Evolutionary conservation across 2,888 invertebrate species (phyloP).

Genomic region (Heterodera filipjevi): DNA sequence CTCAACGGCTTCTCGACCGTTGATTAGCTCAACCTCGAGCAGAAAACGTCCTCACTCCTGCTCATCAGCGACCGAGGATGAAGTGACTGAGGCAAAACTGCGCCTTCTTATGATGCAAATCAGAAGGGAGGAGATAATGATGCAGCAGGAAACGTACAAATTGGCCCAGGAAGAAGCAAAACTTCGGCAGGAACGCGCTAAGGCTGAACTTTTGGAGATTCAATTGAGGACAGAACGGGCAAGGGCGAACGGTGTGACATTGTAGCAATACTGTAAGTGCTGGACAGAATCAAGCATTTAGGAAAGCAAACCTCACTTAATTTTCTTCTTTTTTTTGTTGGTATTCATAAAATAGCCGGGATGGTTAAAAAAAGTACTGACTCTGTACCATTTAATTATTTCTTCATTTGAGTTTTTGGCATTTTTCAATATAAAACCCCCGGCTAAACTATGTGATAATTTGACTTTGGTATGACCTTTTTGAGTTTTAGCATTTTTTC

Average conservation of each 20-base stretch:
- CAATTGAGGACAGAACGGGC: constrained; percentile 19
- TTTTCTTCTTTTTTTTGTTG: no score
- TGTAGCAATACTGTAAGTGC: not conserved
- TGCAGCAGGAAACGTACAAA: constrained; percentile 29
- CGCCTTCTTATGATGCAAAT: constrained; percentile 28
- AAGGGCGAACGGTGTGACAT: not conserved
- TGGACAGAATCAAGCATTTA: not conserved
- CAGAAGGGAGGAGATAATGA: constrained; percentile 27
- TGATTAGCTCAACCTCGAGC: not conserved
- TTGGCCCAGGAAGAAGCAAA: constrained; percentile 32
- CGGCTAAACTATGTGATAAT: no score
- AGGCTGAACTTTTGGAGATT: constrained; percentile 32
- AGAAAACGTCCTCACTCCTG: constrained; percentile 29
- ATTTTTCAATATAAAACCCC: no score
- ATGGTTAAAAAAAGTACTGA: no score
- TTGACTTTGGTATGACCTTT: no score
- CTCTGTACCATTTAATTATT: no score
- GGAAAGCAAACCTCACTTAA: no score
- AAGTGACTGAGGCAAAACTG: constrained; percentile 31
- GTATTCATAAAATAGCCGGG: no score
- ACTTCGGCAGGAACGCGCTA: constrained; percentile 31
- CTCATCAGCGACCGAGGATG: constrained; percentile 29
- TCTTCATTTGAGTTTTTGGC: no score
- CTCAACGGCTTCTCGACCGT: constrained; percentile 9
- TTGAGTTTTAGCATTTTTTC: no score